Evolutionary conservation across 2,797 vertebrate genomes (phyloP).

Genomic region (Anguilla obscura): DNA sequence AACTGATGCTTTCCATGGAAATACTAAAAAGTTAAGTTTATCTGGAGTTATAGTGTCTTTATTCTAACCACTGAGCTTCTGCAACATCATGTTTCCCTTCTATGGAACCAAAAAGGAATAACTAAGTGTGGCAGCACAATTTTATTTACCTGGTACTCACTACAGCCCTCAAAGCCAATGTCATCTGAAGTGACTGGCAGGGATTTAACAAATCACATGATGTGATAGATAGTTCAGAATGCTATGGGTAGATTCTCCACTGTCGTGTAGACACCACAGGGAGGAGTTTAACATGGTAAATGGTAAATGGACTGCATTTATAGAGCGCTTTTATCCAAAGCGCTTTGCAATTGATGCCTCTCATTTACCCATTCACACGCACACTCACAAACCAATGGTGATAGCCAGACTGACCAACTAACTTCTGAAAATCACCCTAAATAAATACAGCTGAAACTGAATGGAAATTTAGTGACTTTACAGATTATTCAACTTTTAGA

Average conservation of each 20-base stretch:
- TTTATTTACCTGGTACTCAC: constrained; percentile 32
- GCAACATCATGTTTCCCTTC: constrained; percentile 21
- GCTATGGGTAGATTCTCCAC: background rate
- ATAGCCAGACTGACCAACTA: background rate
- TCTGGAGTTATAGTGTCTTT: constrained; percentile 15
- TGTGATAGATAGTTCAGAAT: constrained; percentile 44
- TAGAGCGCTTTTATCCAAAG: no score
- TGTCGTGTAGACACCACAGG: background rate
- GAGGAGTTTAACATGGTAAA: background rate
- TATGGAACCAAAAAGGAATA: constrained; percentile 19
- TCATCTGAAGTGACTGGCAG: constrained; percentile 43
- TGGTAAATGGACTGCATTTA: no score
- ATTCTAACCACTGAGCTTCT: constrained; percentile 30
- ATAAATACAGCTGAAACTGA: background rate
- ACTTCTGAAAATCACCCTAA: background rate
- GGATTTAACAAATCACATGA: constrained; percentile 49
- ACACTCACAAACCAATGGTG: no score
- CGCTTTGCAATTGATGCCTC: no score
- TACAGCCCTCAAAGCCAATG: constrained; percentile 50
- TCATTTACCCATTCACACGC: no score
- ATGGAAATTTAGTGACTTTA: background rate
- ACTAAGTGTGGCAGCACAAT: constrained; percentile 34
- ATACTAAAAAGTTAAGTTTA: background rate
- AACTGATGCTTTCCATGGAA: constrained; percentile 25
- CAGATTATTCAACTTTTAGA: background rate